Conservation (phyloP, 2,888 invertebrate species). For the Brachynemurus nebulosus region DNA sequence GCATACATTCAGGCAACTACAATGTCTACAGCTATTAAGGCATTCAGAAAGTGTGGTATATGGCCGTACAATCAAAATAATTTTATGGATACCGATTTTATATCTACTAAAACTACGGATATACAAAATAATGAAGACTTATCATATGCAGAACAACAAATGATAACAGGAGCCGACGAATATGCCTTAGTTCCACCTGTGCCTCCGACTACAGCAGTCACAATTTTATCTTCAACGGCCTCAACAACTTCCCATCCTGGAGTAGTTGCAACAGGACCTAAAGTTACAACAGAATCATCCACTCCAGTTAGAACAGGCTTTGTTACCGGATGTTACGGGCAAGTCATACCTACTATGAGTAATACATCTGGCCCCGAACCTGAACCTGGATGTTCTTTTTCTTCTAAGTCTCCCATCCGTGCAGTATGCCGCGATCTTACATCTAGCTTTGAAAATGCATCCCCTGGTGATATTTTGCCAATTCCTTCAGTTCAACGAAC, state of each 20-base stretch:
- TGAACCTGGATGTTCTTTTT: neutral
- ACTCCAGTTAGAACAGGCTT: too few relatives aligned
- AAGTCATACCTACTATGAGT: neutral
- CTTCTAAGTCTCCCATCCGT: neutral
- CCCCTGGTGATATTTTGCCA: conserved; percentile 14
- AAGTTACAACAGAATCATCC: too few relatives aligned
- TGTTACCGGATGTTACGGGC: too few relatives aligned
- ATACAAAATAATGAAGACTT: neutral
- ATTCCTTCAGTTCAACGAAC: conserved; percentile 12
- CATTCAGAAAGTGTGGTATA: too few relatives aligned
- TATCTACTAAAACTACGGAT: neutral
- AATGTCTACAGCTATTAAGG: too few relatives aligned
- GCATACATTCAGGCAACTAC: too few relatives aligned
- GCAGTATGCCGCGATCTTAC: conserved; percentile 8
- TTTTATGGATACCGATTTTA: neutral
- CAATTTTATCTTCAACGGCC: neutral
- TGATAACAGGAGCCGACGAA: neutral
- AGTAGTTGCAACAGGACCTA: too few relatives aligned
- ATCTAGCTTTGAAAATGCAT: too few relatives aligned
- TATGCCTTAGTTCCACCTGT: too few relatives aligned
- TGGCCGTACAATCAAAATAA: too few relatives aligned
- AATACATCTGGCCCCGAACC: neutral
- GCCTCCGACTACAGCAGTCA: neutral
- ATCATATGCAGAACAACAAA: too few relatives aligned
- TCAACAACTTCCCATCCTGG: too few relatives aligned